These are phyloP conservation scores for Suncus etruscus DNA, from an alignment of 2,113 vertebrate genomes.

Conservation along the genomic window DNA sequence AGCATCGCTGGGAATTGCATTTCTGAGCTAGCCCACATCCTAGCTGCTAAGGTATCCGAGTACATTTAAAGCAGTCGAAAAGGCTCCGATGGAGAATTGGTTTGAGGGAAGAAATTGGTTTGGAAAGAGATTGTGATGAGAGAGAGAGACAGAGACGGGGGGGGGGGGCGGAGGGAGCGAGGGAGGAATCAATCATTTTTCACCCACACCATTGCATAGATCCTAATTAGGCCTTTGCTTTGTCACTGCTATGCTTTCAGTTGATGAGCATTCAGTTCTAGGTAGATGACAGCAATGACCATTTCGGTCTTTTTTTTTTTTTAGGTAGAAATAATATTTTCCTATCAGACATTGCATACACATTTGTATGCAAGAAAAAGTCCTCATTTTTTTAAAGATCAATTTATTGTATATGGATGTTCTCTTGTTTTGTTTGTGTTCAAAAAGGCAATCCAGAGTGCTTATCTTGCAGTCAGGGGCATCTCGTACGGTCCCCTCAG, in stretches of 20 bases:
- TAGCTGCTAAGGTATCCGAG: neutral
- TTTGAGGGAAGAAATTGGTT: constrained; percentile 53
- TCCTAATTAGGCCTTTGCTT: constrained; percentile 72
- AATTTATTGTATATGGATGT: constrained; percentile 42
- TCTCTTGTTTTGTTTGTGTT: constrained; percentile 27
- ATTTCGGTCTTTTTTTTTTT: constrained; percentile 15
- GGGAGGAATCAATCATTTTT: constrained; percentile 58
- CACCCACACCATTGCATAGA: constrained; percentile 16
- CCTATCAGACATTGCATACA: constrained; percentile 49
- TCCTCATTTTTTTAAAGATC: constrained; percentile 25
- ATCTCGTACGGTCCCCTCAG: too few species aligned
- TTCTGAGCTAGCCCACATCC: constrained; percentile 22
- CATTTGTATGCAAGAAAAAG: constrained; percentile 53
- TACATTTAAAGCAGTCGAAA: constrained; percentile 42
- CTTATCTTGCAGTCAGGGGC: too few species aligned
- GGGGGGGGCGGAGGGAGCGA: too few species aligned
- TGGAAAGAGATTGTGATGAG: constrained; percentile 42
- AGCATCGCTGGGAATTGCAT: neutral
- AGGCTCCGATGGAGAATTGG: neutral
- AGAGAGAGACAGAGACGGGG: neutral
- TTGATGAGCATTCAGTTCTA: neutral
- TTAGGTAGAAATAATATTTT: constrained; percentile 53
- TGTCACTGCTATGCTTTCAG: neutral
- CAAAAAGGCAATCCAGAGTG: neutral
- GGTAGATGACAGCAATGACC: neutral